These are phyloP conservation scores for Rhabdomys dilectus DNA, from an alignment of 2,113 vertebrate species.

Conservation along the genomic window DNA sequence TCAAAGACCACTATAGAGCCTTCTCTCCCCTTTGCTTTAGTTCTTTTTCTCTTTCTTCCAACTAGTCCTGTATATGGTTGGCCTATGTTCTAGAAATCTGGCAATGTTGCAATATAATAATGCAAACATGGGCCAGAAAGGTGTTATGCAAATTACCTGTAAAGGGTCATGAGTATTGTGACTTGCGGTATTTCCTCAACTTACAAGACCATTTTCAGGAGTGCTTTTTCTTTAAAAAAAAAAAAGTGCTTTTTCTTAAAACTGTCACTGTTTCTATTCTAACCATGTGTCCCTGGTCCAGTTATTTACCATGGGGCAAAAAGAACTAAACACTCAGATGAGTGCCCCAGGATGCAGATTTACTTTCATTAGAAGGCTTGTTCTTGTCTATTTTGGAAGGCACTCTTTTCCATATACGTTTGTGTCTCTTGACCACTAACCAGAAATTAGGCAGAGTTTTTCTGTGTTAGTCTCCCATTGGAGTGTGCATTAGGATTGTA, in stretches of 20 bases:
- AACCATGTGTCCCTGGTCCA: neutral
- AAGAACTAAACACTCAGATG: neutral
- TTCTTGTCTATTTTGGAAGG: neutral
- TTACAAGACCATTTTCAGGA: too few relatives aligned
- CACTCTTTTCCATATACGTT: neutral
- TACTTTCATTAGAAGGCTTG: neutral
- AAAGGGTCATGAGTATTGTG: neutral
- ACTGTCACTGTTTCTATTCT: neutral
- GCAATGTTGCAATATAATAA: neutral
- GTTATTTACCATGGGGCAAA: neutral
- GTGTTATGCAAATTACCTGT: neutral
- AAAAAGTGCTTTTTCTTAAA: neutral
- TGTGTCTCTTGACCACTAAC: neutral
- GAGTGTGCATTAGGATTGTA: neutral
- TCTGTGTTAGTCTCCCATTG: too few relatives aligned
- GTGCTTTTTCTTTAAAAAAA: too few relatives aligned
- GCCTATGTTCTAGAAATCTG: neutral
- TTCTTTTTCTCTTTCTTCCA: neutral
- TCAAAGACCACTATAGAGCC: neutral
- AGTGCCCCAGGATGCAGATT: neutral
- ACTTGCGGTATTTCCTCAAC: too few relatives aligned
- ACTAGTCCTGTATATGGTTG: neutral
- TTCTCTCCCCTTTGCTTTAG: too few relatives aligned
- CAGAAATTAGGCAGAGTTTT: neutral
- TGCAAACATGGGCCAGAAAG: neutral